Conservation (phyloP, 2,888 invertebrate species). For the Campoplex nolae region DNA sequence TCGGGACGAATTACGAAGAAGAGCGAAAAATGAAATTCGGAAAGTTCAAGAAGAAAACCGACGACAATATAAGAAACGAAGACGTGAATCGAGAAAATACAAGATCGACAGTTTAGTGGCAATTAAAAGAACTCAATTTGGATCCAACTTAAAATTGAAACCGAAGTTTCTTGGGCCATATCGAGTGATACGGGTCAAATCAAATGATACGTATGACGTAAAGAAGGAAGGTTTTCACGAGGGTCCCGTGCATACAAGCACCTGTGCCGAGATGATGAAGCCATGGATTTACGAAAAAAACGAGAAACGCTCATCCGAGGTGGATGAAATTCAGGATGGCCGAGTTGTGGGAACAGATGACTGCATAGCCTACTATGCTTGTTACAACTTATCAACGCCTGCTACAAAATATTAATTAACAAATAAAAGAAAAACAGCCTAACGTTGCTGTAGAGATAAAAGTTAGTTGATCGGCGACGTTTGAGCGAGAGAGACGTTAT, state of each 20-base stretch:
- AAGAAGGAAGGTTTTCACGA: conserved; percentile 27
- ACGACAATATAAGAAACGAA: background rate
- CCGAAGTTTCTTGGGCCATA: conserved; percentile 22
- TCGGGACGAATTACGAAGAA: background rate
- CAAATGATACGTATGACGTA: conserved; percentile 11
- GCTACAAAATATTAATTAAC: no score
- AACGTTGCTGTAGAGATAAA: no score
- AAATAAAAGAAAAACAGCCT: no score
- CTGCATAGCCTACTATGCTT: no score
- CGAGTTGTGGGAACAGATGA: background rate
- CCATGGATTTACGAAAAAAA: no score
- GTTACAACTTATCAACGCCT: no score
- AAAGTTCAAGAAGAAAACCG: conserved; percentile 17
- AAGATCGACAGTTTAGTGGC: background rate
- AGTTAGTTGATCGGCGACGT: no score
- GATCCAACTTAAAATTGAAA: background rate
- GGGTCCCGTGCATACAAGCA: conserved; percentile 5
- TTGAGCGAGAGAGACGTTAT: no score
- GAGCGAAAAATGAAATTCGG: background rate
- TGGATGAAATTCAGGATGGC: conserved; percentile 14
- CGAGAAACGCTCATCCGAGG: conserved; percentile 2
- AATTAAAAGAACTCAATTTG: background rate
- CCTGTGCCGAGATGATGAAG: no score
- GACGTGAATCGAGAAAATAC: background rate
- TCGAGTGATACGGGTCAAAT: background rate